Evolutionary conservation across 53 echinoderm and acorn worm species (phyloP).

Genomic region (Henricia sp.): DNA sequence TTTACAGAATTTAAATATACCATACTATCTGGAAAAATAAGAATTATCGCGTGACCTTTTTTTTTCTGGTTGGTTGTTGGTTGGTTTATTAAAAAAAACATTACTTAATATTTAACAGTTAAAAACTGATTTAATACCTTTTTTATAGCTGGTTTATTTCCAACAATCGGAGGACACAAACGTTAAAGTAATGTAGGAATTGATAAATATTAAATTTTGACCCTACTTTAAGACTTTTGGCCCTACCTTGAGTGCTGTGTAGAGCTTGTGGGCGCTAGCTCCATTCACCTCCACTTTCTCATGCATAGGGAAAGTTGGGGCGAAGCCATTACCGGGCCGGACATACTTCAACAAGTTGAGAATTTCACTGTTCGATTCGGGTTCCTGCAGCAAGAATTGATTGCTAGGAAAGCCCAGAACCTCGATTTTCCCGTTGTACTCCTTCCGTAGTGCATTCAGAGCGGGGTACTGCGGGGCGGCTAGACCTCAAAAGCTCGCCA

Average conservation of each 20-base stretch:
- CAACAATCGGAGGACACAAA: no score
- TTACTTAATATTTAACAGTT: no score
- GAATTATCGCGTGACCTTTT: no score
- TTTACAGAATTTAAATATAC: no score
- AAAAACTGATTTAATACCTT: no score
- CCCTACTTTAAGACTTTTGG: no score
- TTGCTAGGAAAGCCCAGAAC: conserved; percentile 50
- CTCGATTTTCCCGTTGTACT: conserved; percentile 21
- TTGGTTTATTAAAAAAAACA: no score
- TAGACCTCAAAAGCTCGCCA: conserved; percentile 55
- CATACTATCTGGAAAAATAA: no score
- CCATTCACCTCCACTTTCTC: conserved; percentile 52
- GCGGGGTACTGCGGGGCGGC: conserved; percentile 30
- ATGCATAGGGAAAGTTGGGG: conserved; percentile 39
- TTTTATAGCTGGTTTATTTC: no score
- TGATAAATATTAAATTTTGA: no score
- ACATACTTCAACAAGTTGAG: conserved; percentile 39
- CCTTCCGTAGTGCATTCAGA: conserved; percentile 54
- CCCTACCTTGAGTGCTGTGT: conserved; percentile 28
- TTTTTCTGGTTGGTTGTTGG: no score
- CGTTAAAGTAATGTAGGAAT: no score
- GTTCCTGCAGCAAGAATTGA: conserved; percentile 56
- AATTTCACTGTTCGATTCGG: conserved; percentile 26
- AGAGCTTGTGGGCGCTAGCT: conserved; percentile 17
- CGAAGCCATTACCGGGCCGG: conserved; percentile 26